Conservation (phyloP, 2,888 invertebrate genomes). For the Hyppa rectilinea region DNA sequence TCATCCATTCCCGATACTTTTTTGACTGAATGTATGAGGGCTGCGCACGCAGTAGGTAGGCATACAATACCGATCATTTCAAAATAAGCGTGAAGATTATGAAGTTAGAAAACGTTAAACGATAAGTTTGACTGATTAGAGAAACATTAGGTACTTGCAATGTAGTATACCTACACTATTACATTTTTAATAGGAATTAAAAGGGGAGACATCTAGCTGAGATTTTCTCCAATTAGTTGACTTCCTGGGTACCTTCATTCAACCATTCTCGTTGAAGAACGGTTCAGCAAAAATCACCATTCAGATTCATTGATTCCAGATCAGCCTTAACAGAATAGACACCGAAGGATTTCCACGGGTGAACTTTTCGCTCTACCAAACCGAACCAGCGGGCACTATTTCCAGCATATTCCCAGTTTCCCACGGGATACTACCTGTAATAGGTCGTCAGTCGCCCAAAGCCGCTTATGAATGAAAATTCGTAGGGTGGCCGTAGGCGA, state of each 20-base stretch:
- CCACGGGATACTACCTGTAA: not conserved
- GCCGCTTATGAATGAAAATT: not conserved
- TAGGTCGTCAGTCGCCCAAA: not conserved
- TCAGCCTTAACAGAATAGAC: no score
- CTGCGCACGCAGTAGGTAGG: not conserved
- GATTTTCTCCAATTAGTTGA: not conserved
- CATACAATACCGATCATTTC: conserved; percentile 38
- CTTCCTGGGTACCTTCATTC: not conserved
- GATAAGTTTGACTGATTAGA: conserved; percentile 28
- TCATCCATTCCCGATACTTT: no score
- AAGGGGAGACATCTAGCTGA: not conserved
- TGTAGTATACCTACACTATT: not conserved
- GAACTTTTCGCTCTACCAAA: not conserved
- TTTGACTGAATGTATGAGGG: no score
- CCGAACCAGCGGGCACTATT: not conserved
- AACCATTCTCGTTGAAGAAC: no score
- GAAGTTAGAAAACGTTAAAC: conserved; percentile 24
- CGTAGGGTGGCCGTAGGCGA: not conserved
- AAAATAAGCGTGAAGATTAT: conserved; percentile 52
- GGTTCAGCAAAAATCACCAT: not conserved
- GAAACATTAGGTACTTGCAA: not conserved
- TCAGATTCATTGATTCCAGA: no score
- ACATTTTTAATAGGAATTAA: not conserved
- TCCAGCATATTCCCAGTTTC: no score
- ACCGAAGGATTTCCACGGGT: not conserved